phyloP scores from a whole-genome alignment of 2,113 vertebrate species.

The Rhinopithecus roxellana region DNA sequence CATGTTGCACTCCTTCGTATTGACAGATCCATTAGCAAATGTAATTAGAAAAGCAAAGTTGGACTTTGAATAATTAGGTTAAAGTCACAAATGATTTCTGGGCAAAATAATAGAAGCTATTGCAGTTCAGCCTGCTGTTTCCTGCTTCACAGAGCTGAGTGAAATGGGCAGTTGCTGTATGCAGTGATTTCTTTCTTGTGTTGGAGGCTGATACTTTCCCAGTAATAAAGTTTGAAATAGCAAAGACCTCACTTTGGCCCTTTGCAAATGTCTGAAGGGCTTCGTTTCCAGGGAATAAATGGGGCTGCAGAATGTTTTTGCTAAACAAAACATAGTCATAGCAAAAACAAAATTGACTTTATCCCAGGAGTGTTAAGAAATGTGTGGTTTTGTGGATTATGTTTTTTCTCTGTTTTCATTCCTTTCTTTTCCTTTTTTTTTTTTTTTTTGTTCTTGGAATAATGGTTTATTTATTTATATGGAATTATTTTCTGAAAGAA shows the following conservation, averaged over 20 bases:
- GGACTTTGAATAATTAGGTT: constrained; percentile 52
- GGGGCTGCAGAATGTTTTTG: constrained; percentile 40
- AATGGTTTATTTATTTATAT: constrained; percentile 50
- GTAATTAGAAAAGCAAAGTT: constrained; percentile 59
- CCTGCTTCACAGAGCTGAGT: neutral
- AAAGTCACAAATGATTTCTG: neutral
- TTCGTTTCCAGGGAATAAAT: constrained; percentile 34
- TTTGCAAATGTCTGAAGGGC: neutral
- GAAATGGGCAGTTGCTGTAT: accelerated
- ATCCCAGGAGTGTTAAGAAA: constrained; percentile 65
- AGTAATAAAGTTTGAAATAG: constrained; percentile 15
- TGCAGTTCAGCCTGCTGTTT: accelerated
- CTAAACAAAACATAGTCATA: constrained; percentile 61
- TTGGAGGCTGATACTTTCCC: neutral
- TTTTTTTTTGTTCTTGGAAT: neutral
- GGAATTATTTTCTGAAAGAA: constrained; percentile 53
- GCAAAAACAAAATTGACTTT: constrained; percentile 35
- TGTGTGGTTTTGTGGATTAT: constrained; percentile 53
- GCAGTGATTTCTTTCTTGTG: neutral
- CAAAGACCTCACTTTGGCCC: neutral
- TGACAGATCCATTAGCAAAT: constrained; percentile 59
- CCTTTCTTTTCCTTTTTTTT: neutral
- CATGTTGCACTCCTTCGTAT: neutral
- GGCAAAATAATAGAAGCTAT: neutral
- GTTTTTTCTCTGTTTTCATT: constrained; percentile 3